These are phyloP conservation scores for Numida meleagris DNA, from an alignment of 2,113 vertebrate species.

Conservation along the genomic window DNA sequence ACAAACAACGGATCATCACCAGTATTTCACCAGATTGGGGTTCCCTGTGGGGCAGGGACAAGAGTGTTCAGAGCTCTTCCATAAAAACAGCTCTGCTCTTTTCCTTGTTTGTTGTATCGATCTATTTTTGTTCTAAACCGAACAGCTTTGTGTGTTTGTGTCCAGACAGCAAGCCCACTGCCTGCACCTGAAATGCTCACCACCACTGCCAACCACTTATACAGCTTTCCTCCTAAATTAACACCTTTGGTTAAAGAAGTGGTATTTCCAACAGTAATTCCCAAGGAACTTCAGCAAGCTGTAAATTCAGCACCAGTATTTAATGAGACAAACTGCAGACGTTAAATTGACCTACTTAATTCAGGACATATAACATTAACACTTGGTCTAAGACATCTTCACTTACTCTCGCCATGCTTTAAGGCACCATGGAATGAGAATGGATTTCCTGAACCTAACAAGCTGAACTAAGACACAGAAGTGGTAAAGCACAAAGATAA, in stretches of 20 bases:
- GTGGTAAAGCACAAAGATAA: background rate
- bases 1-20: background rate
- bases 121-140: background rate
- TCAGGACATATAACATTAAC: background rate
- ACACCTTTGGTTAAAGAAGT: background rate
- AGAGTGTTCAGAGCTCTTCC: background rate
- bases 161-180: background rate
- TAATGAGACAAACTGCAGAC: background rate
- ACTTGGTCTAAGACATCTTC: background rate
- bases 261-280: background rate
- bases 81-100: background rate
- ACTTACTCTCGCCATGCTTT: background rate
- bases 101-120: background rate
- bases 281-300: background rate
- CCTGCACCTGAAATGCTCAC: accelerated
- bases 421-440: background rate
- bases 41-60: background rate
- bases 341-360: background rate
- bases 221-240: background rate
- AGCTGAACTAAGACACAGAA: background rate
- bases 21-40: background rate
- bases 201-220: accelerated
- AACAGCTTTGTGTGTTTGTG: background rate
- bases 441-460: background rate
- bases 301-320: background rate